These are phyloP conservation scores for Polyploca ridens DNA, from an alignment of 2,888 invertebrate species.

Conservation along the genomic window DNA sequence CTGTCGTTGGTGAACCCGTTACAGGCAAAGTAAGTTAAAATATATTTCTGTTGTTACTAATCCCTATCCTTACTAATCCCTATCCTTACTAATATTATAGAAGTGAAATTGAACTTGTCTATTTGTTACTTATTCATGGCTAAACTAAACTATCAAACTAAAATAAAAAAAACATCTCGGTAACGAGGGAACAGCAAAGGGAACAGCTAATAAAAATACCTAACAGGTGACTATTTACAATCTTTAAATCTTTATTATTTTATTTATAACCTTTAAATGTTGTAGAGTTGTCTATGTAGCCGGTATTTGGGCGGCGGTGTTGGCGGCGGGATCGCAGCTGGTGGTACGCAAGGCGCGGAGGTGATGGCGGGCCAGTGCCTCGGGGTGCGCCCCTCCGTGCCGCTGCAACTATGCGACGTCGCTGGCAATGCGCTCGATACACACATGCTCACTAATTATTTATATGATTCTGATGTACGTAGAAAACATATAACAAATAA, in stretches of 20 bases:
- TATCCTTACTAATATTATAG: too few species aligned
- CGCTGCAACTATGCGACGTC: slow-evolving; percentile 93
- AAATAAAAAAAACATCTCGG: too few species aligned
- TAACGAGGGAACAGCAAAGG: too few species aligned
- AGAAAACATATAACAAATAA: slow-evolving; percentile 4
- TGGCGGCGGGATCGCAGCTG: slow-evolving; percentile 32
- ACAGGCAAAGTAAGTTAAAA: slow-evolving; percentile 90
- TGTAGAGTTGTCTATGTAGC: slow-evolving; percentile 71
- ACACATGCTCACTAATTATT: slow-evolving; percentile 90
- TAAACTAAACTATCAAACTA: too few species aligned
- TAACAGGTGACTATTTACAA: too few species aligned
- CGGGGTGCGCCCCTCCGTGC: slow-evolving; percentile 78
- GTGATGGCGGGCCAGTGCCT: slow-evolving; percentile 76
- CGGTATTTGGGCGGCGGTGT: slow-evolving; percentile 61
- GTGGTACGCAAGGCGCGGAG: slow-evolving; percentile 76
- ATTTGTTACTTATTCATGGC: too few species aligned
- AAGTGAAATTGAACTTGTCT: too few species aligned
- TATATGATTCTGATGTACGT: slow-evolving; percentile 88
- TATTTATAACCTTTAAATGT: slow-evolving; percentile 10
- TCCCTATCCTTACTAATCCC: too few species aligned
- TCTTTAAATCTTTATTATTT: too few species aligned
- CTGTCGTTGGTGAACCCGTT: slow-evolving; percentile 91
- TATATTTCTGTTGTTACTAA: not conserved
- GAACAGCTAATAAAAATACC: too few species aligned
- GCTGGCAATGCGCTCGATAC: slow-evolving; percentile 91